phyloP scores from a whole-genome alignment of 1,140 invertebrate genomes.

The Sinonovacula constricta region DNA sequence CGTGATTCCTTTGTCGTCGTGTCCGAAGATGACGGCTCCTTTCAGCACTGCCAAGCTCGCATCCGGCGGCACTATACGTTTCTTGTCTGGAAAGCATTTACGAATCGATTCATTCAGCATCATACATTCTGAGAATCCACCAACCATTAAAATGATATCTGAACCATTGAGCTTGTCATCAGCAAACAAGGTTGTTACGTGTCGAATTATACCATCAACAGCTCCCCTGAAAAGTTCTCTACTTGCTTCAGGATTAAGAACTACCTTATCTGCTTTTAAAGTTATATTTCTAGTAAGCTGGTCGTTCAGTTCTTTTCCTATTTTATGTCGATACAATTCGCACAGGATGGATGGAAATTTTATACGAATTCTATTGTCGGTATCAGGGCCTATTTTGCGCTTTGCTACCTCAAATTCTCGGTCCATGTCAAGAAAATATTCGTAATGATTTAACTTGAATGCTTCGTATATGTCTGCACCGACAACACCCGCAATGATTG shows the following conservation, averaged over 20 bases:
- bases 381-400: neutral
- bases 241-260: neutral
- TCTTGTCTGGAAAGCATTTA: constrained; percentile 22
- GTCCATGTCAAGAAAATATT: constrained; percentile 22
- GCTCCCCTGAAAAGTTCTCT: constrained; percentile 16
- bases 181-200: neutral
- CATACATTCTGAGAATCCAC: constrained; percentile 58
- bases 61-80: constrained; percentile 52
- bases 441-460: constrained; percentile 24
- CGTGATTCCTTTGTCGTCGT: constrained; percentile 36
- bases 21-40: constrained; percentile 58
- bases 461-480: constrained; percentile 7
- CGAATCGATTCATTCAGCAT: constrained; percentile 41
- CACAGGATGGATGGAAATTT: constrained; percentile 6
- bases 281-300: neutral
- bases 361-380: constrained; percentile 3
- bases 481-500: constrained; percentile 20
- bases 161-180: neutral
- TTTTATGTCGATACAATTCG: constrained; percentile 12
- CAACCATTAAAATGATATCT: constrained; percentile 55
- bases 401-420: constrained; percentile 47
- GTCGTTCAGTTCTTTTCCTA: neutral
- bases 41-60: constrained; percentile 55
- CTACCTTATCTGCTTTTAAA: constrained; percentile 16
- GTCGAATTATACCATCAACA: neutral